Percentiles rank a stretch among this genome's conserved stretches.
Evolutionary conservation across 2,888 invertebrate species (phyloP).

Genomic region (Xylocampa areola): DNA sequence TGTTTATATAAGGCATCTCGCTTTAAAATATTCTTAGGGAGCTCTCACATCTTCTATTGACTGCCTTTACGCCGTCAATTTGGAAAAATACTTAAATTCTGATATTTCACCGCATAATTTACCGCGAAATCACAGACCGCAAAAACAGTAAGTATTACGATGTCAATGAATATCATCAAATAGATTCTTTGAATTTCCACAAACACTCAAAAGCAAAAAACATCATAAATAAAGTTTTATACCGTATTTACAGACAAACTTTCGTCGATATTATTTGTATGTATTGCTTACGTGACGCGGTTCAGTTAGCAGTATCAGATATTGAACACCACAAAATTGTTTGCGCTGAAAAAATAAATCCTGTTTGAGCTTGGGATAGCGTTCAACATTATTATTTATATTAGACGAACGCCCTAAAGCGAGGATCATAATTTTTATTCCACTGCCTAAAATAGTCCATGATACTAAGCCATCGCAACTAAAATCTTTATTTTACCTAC

Average conservation of each 20-base stretch:
- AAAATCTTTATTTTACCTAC: constrained; percentile 15
- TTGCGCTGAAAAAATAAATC: constrained; percentile 55
- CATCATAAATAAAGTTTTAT: constrained; percentile 55
- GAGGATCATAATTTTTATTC: constrained; percentile 44
- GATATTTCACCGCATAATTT: neutral
- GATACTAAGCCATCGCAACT: constrained; percentile 24
- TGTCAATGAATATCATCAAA: constrained; percentile 16
- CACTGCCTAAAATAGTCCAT: constrained; percentile 26
- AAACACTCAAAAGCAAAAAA: constrained; percentile 38
- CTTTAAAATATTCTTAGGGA: too few relatives aligned
- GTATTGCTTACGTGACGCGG: constrained; percentile 63
- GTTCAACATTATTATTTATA: constrained; percentile 32
- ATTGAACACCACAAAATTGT: constrained; percentile 59
- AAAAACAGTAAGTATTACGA: constrained; percentile 4
- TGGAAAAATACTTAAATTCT: too few relatives aligned
- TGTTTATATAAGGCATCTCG: too few relatives aligned
- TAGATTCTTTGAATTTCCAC: constrained; percentile 17
- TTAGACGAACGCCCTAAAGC: constrained; percentile 27
- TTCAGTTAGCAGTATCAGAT: constrained; percentile 54
- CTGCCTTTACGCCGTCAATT: too few relatives aligned
- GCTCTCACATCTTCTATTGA: too few relatives aligned
- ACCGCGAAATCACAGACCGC: neutral
- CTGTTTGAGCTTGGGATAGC: constrained; percentile 35
- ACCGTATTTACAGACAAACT: constrained; percentile 57
- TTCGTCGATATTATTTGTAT: constrained; percentile 60